Evolutionary conservation across 2,888 invertebrate genomes (phyloP).

Genomic region (Charanyca ferruginea): DNA sequence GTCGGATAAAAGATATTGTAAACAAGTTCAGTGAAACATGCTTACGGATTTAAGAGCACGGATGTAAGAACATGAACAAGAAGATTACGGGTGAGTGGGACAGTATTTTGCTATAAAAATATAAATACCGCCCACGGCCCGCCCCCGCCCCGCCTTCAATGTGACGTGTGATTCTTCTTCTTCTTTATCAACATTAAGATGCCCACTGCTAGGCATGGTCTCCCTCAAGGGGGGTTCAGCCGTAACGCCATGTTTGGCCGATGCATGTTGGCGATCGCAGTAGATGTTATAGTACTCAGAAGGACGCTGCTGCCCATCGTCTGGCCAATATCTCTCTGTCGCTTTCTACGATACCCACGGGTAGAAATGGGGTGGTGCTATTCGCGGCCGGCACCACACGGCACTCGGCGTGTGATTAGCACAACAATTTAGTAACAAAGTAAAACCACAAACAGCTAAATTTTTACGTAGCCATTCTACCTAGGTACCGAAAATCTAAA

Average conservation of each 20-base stretch:
- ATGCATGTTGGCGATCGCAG: no score
- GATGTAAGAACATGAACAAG: neutral
- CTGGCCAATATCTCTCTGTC: no score
- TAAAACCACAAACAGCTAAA: slow-evolving; percentile 19
- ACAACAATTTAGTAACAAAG: neutral
- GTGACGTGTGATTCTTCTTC: slow-evolving; percentile 17
- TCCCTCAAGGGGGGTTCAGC: no score
- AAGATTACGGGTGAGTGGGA: neutral
- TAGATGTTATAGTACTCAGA: no score
- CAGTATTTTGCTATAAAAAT: slow-evolving; percentile 13
- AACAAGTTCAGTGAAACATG: neutral
- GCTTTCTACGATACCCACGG: no score
- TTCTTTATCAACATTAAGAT: no score
- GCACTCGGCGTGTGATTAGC: slow-evolving; percentile 13
- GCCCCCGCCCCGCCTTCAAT: slow-evolving; percentile 28
- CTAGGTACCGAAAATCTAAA: slow-evolving; percentile 24
- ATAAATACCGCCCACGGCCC: slow-evolving; percentile 25
- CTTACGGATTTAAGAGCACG: neutral
- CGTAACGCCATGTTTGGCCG: no score
- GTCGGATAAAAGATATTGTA: neutral
- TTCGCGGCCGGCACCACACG: no score
- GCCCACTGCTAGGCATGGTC: no score
- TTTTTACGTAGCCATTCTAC: slow-evolving; percentile 2
- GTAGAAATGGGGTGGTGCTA: no score
- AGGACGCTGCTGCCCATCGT: no score